Conservation (phyloP, 2,113 vertebrate genomes). For the Ciconia stormi region DNA sequence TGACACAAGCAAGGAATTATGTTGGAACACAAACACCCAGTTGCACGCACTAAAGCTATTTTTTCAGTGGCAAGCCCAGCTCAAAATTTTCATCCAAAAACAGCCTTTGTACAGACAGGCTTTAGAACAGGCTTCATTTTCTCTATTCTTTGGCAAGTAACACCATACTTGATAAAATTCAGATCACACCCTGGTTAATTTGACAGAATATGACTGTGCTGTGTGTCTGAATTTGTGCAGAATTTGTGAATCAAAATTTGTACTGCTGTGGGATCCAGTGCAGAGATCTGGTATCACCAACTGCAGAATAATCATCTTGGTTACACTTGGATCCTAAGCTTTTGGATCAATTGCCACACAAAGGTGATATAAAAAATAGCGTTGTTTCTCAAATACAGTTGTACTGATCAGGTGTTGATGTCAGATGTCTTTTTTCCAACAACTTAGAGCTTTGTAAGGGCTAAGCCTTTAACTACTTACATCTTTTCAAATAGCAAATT, state of each 20-base stretch:
- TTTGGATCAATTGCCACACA: fast-evolving
- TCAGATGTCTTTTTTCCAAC: neutral
- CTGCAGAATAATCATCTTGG: neutral
- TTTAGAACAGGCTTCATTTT: neutral
- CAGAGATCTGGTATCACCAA: neutral
- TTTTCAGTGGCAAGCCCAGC: neutral
- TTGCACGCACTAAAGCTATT: neutral
- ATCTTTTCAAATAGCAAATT: neutral
- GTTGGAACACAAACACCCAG: neutral
- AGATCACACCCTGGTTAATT: neutral
- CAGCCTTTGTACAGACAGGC: neutral
- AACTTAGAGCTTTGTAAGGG: neutral
- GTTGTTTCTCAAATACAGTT: neutral
- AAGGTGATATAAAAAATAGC: neutral
- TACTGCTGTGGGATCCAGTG: neutral
- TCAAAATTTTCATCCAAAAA: neutral
- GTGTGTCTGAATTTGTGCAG: neutral
- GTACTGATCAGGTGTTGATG: neutral
- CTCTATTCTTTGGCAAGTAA: neutral
- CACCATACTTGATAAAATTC: neutral
- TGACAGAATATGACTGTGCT: neutral
- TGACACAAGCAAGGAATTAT: conserved; percentile 6
- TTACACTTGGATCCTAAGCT: neutral
- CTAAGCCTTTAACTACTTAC: neutral
- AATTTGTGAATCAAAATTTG: neutral